phyloP scores from a whole-genome alignment of 2,888 invertebrate species.

The Hermaeophaga mercurialis region DNA sequence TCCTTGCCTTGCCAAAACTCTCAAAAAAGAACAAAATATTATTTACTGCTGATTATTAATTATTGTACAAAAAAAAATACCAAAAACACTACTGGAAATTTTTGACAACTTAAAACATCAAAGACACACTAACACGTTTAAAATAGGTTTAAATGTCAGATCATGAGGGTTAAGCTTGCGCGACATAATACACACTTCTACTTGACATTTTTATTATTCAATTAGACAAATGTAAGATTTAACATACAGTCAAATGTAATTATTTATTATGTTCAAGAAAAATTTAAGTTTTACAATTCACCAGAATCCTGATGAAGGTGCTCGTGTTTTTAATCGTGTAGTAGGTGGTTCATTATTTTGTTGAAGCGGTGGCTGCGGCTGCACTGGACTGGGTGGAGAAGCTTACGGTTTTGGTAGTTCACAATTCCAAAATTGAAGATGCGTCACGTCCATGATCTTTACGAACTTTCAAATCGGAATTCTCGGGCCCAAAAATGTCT shows the following conservation, averaged over 20 bases:
- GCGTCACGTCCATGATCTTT: slow-evolving; percentile 46
- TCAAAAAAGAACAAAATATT: too few species aligned
- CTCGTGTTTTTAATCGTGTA: slow-evolving; percentile 35
- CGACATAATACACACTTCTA: too few species aligned
- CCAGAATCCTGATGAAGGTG: slow-evolving; percentile 49
- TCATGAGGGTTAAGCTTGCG: too few species aligned
- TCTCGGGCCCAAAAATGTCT: slow-evolving; percentile 53
- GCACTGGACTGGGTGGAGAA: background rate
- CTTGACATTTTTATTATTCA: too few species aligned
- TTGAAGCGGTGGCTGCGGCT: slow-evolving; percentile 2
- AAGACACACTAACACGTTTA: too few species aligned
- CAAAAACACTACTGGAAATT: too few species aligned
- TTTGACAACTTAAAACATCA: too few species aligned
- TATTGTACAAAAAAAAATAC: too few species aligned
- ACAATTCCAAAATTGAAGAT: slow-evolving; percentile 47
- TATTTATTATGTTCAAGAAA: slow-evolving; percentile 4
- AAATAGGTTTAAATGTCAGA: too few species aligned
- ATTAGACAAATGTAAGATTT: background rate
- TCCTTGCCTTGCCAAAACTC: too few species aligned
- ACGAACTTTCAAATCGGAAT: slow-evolving; percentile 30
- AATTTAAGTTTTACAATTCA: slow-evolving; percentile 25
- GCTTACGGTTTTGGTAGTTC: background rate
- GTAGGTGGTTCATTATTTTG: slow-evolving; percentile 24
- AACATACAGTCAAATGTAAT: slow-evolving; percentile 2
- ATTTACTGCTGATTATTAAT: too few species aligned